phyloP scores from a whole-genome alignment of 1,140 invertebrate species.

The Drepana arcuata region DNA sequence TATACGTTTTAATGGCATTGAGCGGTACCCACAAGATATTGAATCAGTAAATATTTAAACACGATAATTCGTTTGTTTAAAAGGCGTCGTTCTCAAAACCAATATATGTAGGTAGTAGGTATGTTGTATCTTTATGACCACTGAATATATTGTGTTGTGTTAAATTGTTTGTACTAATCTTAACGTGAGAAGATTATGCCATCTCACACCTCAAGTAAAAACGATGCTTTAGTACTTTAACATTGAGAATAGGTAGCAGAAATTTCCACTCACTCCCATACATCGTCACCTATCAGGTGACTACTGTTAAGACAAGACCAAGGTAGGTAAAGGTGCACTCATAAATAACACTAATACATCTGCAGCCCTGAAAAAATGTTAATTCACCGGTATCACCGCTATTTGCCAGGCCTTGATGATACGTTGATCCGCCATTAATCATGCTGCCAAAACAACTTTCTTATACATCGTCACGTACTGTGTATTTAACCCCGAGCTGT shows the following conservation, averaged over 20 bases:
- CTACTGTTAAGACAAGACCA: not conserved
- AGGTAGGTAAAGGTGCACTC: not conserved
- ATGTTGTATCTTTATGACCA: slow-evolving; percentile 2
- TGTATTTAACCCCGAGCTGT: not conserved
- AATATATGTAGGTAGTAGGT: too few species aligned
- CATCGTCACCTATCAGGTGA: too few species aligned
- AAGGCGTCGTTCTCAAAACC: too few species aligned
- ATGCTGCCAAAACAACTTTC: slow-evolving; percentile 41
- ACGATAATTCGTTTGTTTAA: slow-evolving; percentile 27
- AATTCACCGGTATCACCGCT: slow-evolving; percentile 23
- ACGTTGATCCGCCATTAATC: slow-evolving; percentile 37
- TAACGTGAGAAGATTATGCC: not conserved
- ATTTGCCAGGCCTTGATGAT: slow-evolving; percentile 38
- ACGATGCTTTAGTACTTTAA: too few species aligned
- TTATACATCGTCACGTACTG: slow-evolving; percentile 22
- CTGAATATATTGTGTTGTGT: not conserved
- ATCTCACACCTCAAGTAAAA: too few species aligned
- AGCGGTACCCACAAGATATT: slow-evolving; percentile 16
- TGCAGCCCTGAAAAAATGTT: slow-evolving; percentile 16
- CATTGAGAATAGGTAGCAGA: too few species aligned
- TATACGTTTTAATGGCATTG: slow-evolving; percentile 27
- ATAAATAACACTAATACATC: slow-evolving; percentile 8
- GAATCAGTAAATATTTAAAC: slow-evolving; percentile 23
- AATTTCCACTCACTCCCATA: too few species aligned
- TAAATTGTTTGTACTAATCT: not conserved